phyloP scores from a whole-genome alignment of 2,888 invertebrate species.

The Pardosa pseudoannulata region DNA sequence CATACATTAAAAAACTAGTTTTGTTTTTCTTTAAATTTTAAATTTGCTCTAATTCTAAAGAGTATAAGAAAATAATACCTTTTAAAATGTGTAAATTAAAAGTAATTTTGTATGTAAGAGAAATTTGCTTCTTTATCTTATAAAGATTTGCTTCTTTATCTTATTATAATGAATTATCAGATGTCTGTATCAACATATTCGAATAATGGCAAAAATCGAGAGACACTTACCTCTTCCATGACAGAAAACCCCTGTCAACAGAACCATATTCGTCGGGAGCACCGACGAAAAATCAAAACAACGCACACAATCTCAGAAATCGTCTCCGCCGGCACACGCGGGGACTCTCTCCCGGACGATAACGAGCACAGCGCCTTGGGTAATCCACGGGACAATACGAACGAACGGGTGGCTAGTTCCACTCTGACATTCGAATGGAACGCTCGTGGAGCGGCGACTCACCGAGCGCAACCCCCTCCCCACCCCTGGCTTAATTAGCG shows the following conservation, averaged over 20 bases:
- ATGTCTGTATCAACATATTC: too few species aligned
- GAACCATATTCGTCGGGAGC: constrained; percentile 59
- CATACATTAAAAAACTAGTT: too few species aligned
- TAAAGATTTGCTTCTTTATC: too few species aligned
- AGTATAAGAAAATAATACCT: too few species aligned
- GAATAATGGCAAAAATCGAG: too few species aligned
- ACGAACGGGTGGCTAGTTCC: neutral
- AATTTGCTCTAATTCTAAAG: too few species aligned
- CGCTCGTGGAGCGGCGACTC: neutral
- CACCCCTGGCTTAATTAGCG: constrained; percentile 10
- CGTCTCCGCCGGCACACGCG: neutral
- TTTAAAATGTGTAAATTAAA: too few species aligned
- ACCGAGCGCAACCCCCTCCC: neutral
- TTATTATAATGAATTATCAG: too few species aligned
- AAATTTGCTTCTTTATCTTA: too few species aligned
- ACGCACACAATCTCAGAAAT: constrained; percentile 1
- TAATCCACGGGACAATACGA: neutral
- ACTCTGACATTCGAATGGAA: neutral
- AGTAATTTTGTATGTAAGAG: too few species aligned
- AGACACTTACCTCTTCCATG: constrained; percentile 57
- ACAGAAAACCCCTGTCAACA: constrained; percentile 57
- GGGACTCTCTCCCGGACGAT: neutral
- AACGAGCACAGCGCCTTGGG: neutral
- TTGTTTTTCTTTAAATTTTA: too few species aligned
- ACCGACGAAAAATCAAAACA: constrained; percentile 26